These are phyloP conservation scores for Heteronetta atricapilla DNA, from an alignment of 2,113 vertebrate species.

Conservation along the genomic window DNA sequence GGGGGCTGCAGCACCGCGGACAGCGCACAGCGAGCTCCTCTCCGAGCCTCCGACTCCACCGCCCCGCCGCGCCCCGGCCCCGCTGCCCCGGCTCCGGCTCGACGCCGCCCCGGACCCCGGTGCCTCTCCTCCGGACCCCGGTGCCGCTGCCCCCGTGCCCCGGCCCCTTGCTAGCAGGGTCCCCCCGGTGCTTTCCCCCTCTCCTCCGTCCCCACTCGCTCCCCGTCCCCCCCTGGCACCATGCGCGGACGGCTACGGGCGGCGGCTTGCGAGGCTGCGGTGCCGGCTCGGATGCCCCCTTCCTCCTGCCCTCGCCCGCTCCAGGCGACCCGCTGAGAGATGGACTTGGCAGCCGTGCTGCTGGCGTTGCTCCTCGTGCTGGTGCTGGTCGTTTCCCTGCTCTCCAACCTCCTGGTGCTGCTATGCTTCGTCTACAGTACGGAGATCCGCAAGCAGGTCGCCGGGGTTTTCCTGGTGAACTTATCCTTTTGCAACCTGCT, in stretches of 20 bases:
- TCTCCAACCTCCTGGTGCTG: conserved; percentile 81
- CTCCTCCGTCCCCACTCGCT: not conserved
- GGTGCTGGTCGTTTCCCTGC: conserved; percentile 74
- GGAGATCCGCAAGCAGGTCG: conserved; percentile 79
- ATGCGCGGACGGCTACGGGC: not conserved
- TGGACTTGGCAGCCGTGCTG: conserved; percentile 81
- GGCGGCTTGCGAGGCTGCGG: conserved; percentile 46
- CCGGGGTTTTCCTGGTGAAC: conserved; percentile 80
- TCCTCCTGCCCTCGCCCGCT: conserved; percentile 43
- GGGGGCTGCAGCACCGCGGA: conserved; percentile 83
- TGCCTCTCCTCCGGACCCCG: not conserved
- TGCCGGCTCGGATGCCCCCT: conserved; percentile 2
- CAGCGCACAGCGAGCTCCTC: conserved; percentile 62
- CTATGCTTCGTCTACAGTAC: conserved; percentile 81
- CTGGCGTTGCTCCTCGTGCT: conserved; percentile 78
- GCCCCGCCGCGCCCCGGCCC: not conserved
- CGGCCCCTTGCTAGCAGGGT: too few species aligned
- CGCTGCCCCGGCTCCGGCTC: not conserved
- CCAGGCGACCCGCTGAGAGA: conserved; percentile 71
- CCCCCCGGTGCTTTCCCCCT: not conserved
- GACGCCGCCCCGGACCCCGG: not conserved
- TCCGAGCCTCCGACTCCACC: not conserved
- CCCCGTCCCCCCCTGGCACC: not conserved
- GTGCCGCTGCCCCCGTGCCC: too few species aligned
- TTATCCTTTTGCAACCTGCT: conserved; percentile 83